Base-by-base conservation (phyloP, 30 jellyfish, hydroid and myxozoan species). In the Calvadosia cruxmelitensis region DNA sequence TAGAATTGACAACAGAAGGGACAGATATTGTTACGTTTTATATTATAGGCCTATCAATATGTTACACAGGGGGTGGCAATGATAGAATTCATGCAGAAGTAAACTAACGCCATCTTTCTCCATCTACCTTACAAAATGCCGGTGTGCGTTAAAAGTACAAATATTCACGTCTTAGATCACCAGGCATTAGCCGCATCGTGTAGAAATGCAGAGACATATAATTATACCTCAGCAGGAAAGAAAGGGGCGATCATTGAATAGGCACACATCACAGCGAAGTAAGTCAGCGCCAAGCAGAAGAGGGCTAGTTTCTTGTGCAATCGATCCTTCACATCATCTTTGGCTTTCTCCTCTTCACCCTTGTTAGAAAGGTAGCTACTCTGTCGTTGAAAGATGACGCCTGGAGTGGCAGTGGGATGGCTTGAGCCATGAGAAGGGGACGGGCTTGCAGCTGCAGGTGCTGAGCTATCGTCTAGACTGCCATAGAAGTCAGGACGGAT, bases 171-270 rank as follows among this genome's bases (percentile, higher is more conserved):
- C n/a, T n/a, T n/a, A n/a, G n/a, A n/a, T n/a, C n/a, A n/a, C n/a
- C n/a, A n/a, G n/a, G n/a, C n/a, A n/a, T n/a, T n/a, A n/a, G n/a
- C n/a, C n/a, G n/a, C n/a, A n/a, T n/a, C n/a, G n/a, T n/a, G n/a
- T n/a, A 49, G n/a, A 12, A 12, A 12, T 49, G 62, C 62, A 20
- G 23, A 49, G 23, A 20, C 23, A 24, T 15, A 57, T 28, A 24
- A 57, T 31, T 84, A 2, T 34, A 82, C 94, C 89, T 74, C 94
- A 34, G 78, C 75, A n/a, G 94, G 78, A 68, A 82, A 82, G 64
- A 82, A 82, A 1, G 94, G 94, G 24, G 94, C 84, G 23, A 82
- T 82, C 78, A 82, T 67, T 23, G 94, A 67, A 64, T 62, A 74
- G 32, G 85, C 77, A 65, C 85, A 74, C 29, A 33, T n/a, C 3